Evolutionary conservation across 2,888 invertebrate species (phyloP), one percentile per base, ranked within the genome.

Genomic region (Sabellastarte sp.): DNA sequence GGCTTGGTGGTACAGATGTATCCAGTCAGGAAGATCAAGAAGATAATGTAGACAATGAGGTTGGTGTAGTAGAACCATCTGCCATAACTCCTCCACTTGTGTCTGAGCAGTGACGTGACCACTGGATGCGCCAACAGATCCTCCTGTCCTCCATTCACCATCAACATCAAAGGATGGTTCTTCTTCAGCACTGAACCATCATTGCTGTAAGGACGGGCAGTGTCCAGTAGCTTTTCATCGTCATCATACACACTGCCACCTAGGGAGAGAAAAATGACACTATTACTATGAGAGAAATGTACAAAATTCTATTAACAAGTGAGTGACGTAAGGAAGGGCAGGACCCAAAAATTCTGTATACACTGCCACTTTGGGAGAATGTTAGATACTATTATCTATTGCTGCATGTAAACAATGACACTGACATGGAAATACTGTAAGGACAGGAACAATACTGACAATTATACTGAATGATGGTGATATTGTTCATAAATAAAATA

Each of bases 61-160:
- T 85, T 85, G 56, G 79, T 70, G 74, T 86, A 87, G 78, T 86
- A 87, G 65, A 86, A 78, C 67, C 80, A 81, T 60, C 85, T 80
- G 1, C 86, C 86, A 72, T 83, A 84, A 33, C 76, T 79, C 71
- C 81, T 81, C 87, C 87, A 87, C 71, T 87, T 87, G 72, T 84
- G 80, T 63, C 80, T 76, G 33, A 87, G 75, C 51, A 87, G 74
- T 29, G 83, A 82, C 5, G 84, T 80, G 56, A 85, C 85, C 60
- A 87, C 75, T 1, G 86, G 86, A 72, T 87, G 87, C 50, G 80
- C 83, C 52, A 87, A 75, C 59, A 87, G 77, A 58, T 84, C 79
- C 65, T 85, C 83, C 66, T 83, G 76, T 60, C 82, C 78, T 3
- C 84, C 83, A 82, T 65, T 20, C 67, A 61, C 83, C 83, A 85